phyloP scores from a whole-genome alignment of 2,113 vertebrate species.

The Halichoeres trimaculatus region DNA sequence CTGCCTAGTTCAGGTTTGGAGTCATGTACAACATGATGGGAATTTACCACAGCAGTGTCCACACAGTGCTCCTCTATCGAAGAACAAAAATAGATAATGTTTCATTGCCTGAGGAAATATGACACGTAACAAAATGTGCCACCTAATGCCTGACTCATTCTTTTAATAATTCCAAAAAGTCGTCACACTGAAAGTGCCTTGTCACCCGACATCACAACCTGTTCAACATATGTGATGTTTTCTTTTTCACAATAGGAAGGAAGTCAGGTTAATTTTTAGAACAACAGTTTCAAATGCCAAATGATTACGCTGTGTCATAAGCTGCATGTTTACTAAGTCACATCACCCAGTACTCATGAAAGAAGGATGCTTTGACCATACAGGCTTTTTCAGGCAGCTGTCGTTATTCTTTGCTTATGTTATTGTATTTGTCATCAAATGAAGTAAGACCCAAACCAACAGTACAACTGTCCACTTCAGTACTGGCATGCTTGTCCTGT shows the following conservation, averaged over 20 bases:
- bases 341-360: background rate
- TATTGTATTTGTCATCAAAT: no score
- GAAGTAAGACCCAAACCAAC: background rate
- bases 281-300: background rate
- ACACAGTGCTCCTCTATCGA: constrained; percentile 21
- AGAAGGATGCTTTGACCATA: background rate
- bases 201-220: background rate
- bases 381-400: no score
- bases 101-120: constrained; percentile 47
- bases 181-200: constrained; percentile 17
- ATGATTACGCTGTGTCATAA: background rate
- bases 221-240: background rate
- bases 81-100: constrained; percentile 33
- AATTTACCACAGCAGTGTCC: background rate
- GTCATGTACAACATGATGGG: background rate
- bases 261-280: background rate
- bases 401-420: no score
- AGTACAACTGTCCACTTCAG: no score
- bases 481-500: no score
- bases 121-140: constrained; percentile 23
- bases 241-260: background rate
- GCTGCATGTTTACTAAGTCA: background rate
- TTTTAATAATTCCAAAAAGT: constrained; percentile 20
- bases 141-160: constrained; percentile 11
- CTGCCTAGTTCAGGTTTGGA: background rate